These are phyloP conservation scores for Dasyurus viverrinus DNA, from an alignment of 2,113 vertebrate species.

Conservation along the genomic window DNA sequence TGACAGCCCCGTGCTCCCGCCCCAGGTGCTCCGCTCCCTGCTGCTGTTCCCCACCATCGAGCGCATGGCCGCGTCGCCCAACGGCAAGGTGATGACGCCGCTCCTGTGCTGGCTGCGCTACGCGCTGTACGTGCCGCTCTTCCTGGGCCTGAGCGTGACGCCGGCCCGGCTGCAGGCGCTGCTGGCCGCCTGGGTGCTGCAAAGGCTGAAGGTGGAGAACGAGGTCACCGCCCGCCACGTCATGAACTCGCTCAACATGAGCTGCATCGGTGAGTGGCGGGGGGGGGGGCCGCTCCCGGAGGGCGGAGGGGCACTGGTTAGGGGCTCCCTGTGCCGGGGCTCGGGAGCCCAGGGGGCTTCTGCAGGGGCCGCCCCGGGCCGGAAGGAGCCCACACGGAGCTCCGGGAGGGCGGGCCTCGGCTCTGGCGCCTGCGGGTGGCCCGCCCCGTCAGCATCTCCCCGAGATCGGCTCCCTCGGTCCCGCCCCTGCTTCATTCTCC, in stretches of 20 bases:
- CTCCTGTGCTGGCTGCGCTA: conserved; percentile 93
- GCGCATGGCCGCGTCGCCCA: conserved; percentile 91
- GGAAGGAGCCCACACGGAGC: too few species aligned
- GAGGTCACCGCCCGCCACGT: conserved; percentile 62
- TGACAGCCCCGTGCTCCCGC: neutral
- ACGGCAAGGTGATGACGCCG: conserved; percentile 92
- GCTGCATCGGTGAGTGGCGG: conserved; percentile 89
- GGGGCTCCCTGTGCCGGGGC: too few species aligned
- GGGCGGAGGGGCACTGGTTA: too few species aligned
- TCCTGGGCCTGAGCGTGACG: conserved; percentile 89
- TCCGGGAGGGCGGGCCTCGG: too few species aligned
- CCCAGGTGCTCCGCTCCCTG: conserved; percentile 90
- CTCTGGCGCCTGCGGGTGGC: too few species aligned
- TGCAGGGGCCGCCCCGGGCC: too few species aligned
- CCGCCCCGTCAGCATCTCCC: too few species aligned
- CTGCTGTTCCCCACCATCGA: conserved; percentile 97
- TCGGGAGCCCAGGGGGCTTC: too few species aligned
- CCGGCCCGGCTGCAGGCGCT: conserved; percentile 86
- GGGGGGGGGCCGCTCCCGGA: too few species aligned
- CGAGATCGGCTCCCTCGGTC: neutral
- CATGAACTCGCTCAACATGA: conserved; percentile 87
- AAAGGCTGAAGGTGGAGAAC: conserved; percentile 77
- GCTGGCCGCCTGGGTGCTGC: conserved; percentile 83
- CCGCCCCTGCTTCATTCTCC: too few species aligned
- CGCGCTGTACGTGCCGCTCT: conserved; percentile 87